Conservation (phyloP, 2,888 invertebrate genomes). For the Acleris emargana region DNA sequence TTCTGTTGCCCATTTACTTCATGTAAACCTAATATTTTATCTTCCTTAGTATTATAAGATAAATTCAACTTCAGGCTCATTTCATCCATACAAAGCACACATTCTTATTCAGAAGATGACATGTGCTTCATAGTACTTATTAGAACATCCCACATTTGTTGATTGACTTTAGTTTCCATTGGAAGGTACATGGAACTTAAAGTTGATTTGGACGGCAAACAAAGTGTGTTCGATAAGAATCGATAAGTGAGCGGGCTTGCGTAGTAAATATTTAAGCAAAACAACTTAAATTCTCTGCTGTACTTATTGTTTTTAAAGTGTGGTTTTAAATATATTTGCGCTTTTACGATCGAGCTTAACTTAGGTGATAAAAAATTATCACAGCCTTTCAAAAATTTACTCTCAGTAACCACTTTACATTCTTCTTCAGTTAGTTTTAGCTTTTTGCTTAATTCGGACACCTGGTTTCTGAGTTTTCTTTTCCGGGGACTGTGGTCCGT, state of each 20-base stretch:
- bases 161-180: not conserved
- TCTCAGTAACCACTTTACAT: not conserved
- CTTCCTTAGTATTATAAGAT: constrained; percentile 13
- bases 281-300: constrained; percentile 24
- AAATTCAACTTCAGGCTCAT: too few relatives aligned
- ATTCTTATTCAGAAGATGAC: too few relatives aligned
- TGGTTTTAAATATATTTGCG: constrained; percentile 29
- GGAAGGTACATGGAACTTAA: not conserved
- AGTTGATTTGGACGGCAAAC: constrained; percentile 20
- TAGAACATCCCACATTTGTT: not conserved
- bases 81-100: too few relatives aligned
- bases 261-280: constrained; percentile 36
- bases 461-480: too few relatives aligned
- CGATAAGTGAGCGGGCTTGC: constrained; percentile 33
- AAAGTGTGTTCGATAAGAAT: constrained; percentile 35
- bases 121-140: too few relatives aligned
- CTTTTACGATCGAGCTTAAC: constrained; percentile 34
- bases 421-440: too few relatives aligned
- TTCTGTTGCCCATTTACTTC: too few relatives aligned
- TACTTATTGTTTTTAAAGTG: constrained; percentile 21
- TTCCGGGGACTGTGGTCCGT: too few relatives aligned
- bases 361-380: constrained; percentile 30
- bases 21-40: not conserved
- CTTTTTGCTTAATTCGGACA: too few relatives aligned
- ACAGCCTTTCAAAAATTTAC: constrained; percentile 30